Evolutionary conservation across 1,140 invertebrate genomes (phyloP).

Genomic region (Pachyrhynchus sulphureomaculatus): DNA sequence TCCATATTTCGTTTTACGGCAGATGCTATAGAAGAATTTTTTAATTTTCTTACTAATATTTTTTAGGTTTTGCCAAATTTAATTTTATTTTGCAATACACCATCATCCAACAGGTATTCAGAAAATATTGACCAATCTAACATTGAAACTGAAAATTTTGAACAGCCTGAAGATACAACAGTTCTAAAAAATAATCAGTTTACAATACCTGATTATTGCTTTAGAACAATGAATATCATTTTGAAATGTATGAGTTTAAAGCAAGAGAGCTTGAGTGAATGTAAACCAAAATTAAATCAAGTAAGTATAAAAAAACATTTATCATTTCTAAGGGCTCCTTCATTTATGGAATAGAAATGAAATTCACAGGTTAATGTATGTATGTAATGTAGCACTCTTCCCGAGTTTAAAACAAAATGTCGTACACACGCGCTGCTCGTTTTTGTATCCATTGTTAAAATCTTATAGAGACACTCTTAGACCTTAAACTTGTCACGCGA

Average conservation of each 20-base stretch:
- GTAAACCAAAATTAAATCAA: conserved; percentile 33
- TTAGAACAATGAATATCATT: conserved; percentile 52
- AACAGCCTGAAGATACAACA: conserved; percentile 47
- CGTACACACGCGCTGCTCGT: too few species aligned
- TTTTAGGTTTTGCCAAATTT: conserved; percentile 13
- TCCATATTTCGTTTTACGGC: too few species aligned
- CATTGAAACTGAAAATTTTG: conserved; percentile 17
- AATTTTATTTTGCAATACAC: background rate
- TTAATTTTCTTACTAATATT: too few species aligned
- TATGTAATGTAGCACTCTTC: too few species aligned
- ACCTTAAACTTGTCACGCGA: too few species aligned
- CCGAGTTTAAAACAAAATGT: too few species aligned
- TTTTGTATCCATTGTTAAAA: too few species aligned
- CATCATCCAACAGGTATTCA: background rate
- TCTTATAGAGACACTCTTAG: too few species aligned
- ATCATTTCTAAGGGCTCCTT: too few species aligned
- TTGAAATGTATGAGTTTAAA: conserved; percentile 48
- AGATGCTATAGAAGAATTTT: too few species aligned
- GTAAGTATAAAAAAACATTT: conserved; percentile 16
- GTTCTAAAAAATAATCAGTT: conserved; percentile 49
- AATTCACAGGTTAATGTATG: too few species aligned
- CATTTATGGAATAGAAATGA: too few species aligned
- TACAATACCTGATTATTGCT: conserved; percentile 55
- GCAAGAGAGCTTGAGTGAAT: conserved; percentile 29
- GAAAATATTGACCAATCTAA: background rate